Conservation (phyloP, 2,888 invertebrate genomes). For the Mythimna lalbum region DNA sequence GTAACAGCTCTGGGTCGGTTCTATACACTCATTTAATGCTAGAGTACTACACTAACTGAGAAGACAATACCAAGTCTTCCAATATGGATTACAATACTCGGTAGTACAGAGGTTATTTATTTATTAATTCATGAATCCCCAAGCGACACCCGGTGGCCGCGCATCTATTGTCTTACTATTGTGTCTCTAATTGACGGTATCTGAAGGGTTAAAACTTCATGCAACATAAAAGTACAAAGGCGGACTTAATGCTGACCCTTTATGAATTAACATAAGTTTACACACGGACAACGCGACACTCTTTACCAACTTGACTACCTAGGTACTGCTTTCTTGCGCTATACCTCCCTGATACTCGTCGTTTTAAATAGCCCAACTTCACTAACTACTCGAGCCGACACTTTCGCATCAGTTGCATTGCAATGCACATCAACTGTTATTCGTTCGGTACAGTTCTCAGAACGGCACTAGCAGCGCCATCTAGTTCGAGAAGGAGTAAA, state of each 20-base stretch:
- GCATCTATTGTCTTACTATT: no score
- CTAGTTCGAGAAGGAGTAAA: constrained; percentile 23
- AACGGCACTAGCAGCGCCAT: constrained; percentile 40
- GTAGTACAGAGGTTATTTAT: no score
- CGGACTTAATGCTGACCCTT: constrained; percentile 13
- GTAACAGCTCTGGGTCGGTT: constrained; percentile 22
- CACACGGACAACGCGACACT: constrained; percentile 7
- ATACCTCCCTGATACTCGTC: not conserved
- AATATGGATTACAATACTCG: constrained; percentile 4
- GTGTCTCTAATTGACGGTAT: no score
- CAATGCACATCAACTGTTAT: constrained; percentile 32
- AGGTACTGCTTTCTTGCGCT: not conserved
- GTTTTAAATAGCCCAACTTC: constrained; percentile 5
- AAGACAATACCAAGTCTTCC: not conserved
- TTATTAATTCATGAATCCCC: no score
- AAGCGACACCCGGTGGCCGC: no score
- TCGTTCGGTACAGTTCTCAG: not conserved
- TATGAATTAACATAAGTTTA: constrained; percentile 7
- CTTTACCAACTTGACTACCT: not conserved
- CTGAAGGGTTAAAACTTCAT: no score
- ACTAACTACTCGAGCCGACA: not conserved
- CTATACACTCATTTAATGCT: constrained; percentile 1
- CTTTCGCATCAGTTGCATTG: not conserved
- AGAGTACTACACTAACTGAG: constrained; percentile 5
- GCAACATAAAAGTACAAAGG: no score